Base-by-base conservation (phyloP, 2,113 vertebrate genomes). In the Glaucomys volans region DNA sequence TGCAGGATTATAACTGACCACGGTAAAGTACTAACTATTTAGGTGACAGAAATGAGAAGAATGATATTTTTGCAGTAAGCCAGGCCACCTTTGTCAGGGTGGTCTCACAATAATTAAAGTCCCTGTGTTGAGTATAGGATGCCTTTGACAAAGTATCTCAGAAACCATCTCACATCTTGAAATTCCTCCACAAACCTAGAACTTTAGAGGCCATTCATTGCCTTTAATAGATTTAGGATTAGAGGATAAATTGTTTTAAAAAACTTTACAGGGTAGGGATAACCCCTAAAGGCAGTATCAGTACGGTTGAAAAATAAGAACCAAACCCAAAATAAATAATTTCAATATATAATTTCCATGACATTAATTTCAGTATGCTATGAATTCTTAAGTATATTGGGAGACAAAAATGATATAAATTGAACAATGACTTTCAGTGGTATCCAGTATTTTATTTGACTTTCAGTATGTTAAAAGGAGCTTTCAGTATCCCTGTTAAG, bases 241-340 rank as follows among this genome's bases (percentile, higher is more conserved):
- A 79, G 75, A 81, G n/a, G 47, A 28, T 35, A 14, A 81, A 59
- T 80, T 94, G 30, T 5, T 6, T 57, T 67, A 67, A 22, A 62
- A 72, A 62, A 22, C 9, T 47, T 80, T 50, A 44, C 17, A 71
- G 28, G 28, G 8, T 20, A 42, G 8, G 4, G 20, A 5, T 42
- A 66, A 77, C 18, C 22, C 52, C 3, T 37, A 17, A 83, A 26
- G 44, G 71, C 2, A 16, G 50, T 90, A 5, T 59, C 62, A n/a
- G 59, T 82, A 86, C 17, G 24, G 24, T 47, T 76, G n/a, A 72
- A 95, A 95, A 62, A 83, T 71, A 72, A 84, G 37, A 86, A 50
- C 59, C 40, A 59, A 67, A 30, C 22, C 6, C n/a, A 7, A 77
- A 59, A 28, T 52, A 50, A 50, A 17, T 52, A 50, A 66, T 40